Base-by-base conservation (phyloP, 2,888 invertebrate species). In the Andrena flavipes region DNA sequence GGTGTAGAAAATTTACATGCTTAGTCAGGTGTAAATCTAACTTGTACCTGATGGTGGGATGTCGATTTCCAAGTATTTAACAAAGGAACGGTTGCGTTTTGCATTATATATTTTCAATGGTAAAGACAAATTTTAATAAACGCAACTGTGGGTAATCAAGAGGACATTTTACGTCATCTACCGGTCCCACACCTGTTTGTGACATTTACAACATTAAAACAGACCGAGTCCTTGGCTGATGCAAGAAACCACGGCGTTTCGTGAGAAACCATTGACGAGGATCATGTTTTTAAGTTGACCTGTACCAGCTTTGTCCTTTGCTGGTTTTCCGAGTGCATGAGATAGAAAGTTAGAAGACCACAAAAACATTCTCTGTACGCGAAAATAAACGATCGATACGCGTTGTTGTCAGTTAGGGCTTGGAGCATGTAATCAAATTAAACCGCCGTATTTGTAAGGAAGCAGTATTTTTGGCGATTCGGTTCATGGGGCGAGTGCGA, bases 81-180 rank as follows among this genome's bases (percentile, higher is more conserved):
- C 23, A 26, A 26, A 30, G 26, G 20, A 56, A 33, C n/a, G 0
- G 10, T 62, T 62, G 5, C 13, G 29, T 33, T 16, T 6, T 2
- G 10, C 16, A 10, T 10, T 76, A 51, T 3, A n/a, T 2, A 20
- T 64, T 72, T 75, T 59, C 20, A 48, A 49, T 49, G 29, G 49
- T 10, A 30, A 59, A 80, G 29, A 76, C 54, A 59, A 84, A 84
- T 86, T 84, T 85, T 51, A 78, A 75, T 70, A 76, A 76, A 86
- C 67, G n/a, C 75, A 64, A 76, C 65, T 7, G 56, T 80, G 79
- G 76, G 86, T 90, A 92, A 92, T 93, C 89, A 65, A 63, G 89
- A 89, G 84, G 86, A 84, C 76, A 89, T 89, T 93, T 93, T 93
- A 90, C 93, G 85, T 93, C 93, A 93, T 93, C 89, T 92, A 93